Percentiles rank a stretch among this genome's conserved stretches.
Conservation (phyloP, 2,888 invertebrate genomes). For the Lysandra coridon region DNA sequence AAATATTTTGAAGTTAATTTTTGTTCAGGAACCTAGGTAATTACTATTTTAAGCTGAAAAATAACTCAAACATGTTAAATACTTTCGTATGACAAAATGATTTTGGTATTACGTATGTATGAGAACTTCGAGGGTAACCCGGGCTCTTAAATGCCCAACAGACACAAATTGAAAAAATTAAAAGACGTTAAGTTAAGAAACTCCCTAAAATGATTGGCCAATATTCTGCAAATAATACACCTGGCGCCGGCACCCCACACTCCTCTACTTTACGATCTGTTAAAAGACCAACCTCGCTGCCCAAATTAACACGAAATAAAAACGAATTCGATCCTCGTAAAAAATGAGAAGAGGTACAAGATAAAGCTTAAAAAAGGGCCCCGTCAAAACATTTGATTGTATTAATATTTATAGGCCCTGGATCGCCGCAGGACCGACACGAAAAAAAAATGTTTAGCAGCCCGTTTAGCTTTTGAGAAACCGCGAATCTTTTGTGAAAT, state of each 20-base stretch:
- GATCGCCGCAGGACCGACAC: slow-evolving; percentile 74
- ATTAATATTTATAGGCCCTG: slow-evolving; percentile 78
- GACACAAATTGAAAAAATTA: background rate
- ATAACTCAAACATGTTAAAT: no score
- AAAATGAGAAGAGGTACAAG: slow-evolving; percentile 76
- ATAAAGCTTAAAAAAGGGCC: slow-evolving; percentile 78
- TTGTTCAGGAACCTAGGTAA: no score
- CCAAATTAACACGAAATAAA: slow-evolving; percentile 81
- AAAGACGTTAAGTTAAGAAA: background rate
- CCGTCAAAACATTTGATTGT: slow-evolving; percentile 82
- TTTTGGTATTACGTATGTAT: no score
- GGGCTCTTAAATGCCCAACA: no score
- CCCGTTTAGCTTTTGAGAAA: slow-evolving; percentile 79
- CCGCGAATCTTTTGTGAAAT: slow-evolving; percentile 78
- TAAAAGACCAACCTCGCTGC: slow-evolving; percentile 80
- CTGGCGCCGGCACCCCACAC: slow-evolving; percentile 62
- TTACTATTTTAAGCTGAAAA: no score
- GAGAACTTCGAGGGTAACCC: no score
- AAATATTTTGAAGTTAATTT: no score
- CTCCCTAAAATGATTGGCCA: slow-evolving; percentile 38
- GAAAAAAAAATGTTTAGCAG: slow-evolving; percentile 78
- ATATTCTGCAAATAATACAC: slow-evolving; percentile 48
- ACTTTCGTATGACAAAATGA: no score
- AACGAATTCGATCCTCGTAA: slow-evolving; percentile 73
- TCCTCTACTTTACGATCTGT: slow-evolving; percentile 78